These are phyloP conservation scores for Synodontis membranacea DNA, from an alignment of 2,113 vertebrate species.

Conservation along the genomic window DNA sequence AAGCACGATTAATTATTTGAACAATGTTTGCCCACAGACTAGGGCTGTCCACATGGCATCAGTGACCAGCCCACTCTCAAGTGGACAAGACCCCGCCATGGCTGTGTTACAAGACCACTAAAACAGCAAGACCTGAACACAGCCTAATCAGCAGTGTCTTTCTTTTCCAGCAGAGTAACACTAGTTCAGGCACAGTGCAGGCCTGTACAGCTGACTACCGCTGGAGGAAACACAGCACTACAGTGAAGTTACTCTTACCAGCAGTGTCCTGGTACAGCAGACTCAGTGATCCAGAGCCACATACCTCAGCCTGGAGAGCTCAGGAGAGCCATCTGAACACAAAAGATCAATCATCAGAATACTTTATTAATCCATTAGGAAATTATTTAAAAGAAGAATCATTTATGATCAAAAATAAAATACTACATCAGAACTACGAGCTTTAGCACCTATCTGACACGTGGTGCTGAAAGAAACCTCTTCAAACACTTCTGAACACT, in stretches of 20 bases:
- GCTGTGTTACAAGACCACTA: slow-evolving; percentile 59
- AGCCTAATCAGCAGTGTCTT: slow-evolving; percentile 52
- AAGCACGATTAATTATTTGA: too few species aligned
- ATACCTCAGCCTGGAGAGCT: not conserved
- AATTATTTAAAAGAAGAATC: too few species aligned
- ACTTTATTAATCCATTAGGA: too few species aligned
- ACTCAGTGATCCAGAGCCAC: not conserved
- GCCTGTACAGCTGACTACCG: slow-evolving; percentile 73
- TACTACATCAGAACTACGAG: too few species aligned
- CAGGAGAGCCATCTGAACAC: not conserved
- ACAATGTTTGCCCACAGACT: slow-evolving; percentile 65
- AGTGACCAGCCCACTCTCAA: slow-evolving; percentile 69
- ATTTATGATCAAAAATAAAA: too few species aligned
- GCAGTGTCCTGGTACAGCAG: not conserved
- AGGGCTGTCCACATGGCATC: slow-evolving; percentile 58
- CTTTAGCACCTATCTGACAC: too few species aligned
- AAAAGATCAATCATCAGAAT: not conserved
- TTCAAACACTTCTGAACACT: too few species aligned
- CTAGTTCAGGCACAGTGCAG: slow-evolving; percentile 58
- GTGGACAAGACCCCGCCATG: slow-evolving; percentile 53
- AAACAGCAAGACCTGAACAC: slow-evolving; percentile 64
- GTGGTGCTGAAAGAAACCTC: not conserved
- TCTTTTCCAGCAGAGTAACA: slow-evolving; percentile 78
- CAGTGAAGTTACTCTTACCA: not conserved
- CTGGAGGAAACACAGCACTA: slow-evolving; percentile 55